Evolutionary conservation across 2,888 invertebrate genomes (phyloP).

Genomic region (Oconnorella tubifera): DNA sequence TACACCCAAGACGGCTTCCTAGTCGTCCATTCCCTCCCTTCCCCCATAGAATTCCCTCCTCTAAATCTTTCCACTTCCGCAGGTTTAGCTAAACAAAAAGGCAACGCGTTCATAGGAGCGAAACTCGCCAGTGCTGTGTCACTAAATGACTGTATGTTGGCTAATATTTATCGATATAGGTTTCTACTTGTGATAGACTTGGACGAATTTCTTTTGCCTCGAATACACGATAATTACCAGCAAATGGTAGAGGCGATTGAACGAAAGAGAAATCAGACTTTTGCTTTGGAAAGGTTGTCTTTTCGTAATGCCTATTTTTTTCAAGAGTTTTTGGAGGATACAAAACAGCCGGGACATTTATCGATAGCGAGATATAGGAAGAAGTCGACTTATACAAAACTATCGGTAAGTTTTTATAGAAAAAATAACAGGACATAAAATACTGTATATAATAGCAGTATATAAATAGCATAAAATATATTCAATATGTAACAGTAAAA

Average conservation of each 20-base stretch:
- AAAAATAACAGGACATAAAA: no score
- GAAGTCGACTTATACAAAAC: background rate
- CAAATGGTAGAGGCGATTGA: background rate
- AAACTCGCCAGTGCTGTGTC: background rate
- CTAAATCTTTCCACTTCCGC: background rate
- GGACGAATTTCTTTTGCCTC: background rate
- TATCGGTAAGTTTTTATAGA: background rate
- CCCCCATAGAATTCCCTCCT: background rate
- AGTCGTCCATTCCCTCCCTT: background rate
- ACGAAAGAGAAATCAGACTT: background rate
- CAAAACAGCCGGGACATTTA: background rate
- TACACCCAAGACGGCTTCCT: background rate
- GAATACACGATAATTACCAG: background rate
- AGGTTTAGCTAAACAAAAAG: background rate
- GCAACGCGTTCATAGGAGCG: background rate
- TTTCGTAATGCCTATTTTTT: background rate
- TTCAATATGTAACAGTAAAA: no score
- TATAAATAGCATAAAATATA: no score
- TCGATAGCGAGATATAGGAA: background rate
- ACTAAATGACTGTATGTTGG: background rate
- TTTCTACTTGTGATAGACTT: background rate
- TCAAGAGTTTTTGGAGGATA: background rate
- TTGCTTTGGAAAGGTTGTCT: background rate
- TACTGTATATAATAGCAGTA: no score
- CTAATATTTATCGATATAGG: background rate